Base-by-base conservation (phyloP, 2,797 vertebrate genomes). In the Oryzias sinensis region DNA sequence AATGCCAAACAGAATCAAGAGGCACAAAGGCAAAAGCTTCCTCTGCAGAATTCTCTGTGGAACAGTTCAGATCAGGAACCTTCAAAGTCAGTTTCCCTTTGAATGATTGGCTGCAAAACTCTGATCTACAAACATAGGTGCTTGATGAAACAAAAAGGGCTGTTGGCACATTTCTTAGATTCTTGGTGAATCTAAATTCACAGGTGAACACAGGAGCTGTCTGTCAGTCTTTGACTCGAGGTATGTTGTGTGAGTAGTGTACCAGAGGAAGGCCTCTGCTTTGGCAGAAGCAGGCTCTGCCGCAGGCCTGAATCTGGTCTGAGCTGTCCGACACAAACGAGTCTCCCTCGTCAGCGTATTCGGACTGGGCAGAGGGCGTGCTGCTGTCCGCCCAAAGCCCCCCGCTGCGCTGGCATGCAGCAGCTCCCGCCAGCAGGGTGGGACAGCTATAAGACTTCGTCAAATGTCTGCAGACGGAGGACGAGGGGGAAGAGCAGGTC, bases 241-340 rank as follows among this genome's bases (percentile, higher is more conserved):
- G 95, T 79, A 94, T 92, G 83, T 95, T 96, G 87, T 97, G 97
- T 61, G 95, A 93, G 5, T 98, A 97, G 80, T 95, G 96, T 57
- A 97, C 96, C 72, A 98, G 87, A 33, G 96, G 97, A 56, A 98
- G 95, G 2, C 94, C 96, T 43, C 94, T 88, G 84, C 93, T 96
- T 88, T 98, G 97, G 81, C 96, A 98, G 91, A 98, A 99, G 70
- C 95, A 98, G 0, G 96, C 96, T 1, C 95, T 92, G 52, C 97
- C 94, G 0, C 97, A 98, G 49, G 95, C 96, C 90, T 98, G 97
- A 33, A 98, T 93, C 88, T 98, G 96, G 82, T 98, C 96, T 0
- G 97, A 99, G 79, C 95, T 98, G 92, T 98, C 97, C 0, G 96
- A 99, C 62, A 99, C 94, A 7, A 98, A 97, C 3, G 96, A 99